Conservation (phyloP, 2,888 invertebrate genomes). For the Eupithecia inturbata region DNA sequence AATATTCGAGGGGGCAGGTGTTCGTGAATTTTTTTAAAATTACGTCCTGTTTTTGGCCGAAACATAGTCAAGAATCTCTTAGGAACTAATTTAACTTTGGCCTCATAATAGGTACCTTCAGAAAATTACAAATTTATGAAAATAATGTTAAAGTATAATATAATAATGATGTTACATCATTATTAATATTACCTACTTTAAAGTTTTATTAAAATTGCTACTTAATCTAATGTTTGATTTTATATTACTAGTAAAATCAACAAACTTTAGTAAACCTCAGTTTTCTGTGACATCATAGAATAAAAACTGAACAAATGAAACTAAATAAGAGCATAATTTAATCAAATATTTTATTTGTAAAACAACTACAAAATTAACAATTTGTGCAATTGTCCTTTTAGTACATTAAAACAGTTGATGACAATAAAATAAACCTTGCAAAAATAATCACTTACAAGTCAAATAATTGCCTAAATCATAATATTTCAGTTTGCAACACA, state of each 20-base stretch:
- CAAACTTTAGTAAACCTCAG: not conserved
- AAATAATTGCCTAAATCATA: conserved; percentile 25
- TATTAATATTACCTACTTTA: not conserved
- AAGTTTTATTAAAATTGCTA: conserved; percentile 2
- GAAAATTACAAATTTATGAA: not conserved
- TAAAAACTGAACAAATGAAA: conserved; percentile 27
- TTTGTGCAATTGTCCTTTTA: conserved; percentile 41
- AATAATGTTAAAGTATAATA: no score
- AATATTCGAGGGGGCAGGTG: not conserved
- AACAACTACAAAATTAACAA: conserved; percentile 38
- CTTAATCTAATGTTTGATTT: not conserved
- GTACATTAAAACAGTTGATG: conserved; percentile 24
- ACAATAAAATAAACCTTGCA: conserved; percentile 26
- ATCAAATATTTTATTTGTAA: conserved; percentile 45
- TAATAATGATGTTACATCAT: no score
- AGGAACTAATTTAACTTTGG: conserved; percentile 26
- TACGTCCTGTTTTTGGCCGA: not conserved
- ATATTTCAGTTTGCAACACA: conserved; percentile 23
- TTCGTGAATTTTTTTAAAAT: not conserved
- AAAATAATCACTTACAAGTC: conserved; percentile 27
- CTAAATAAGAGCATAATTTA: conserved; percentile 31
- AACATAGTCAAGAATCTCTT: not conserved
- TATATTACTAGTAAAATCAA: not conserved
- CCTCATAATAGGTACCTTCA: conserved; percentile 32
- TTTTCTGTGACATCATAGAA: conserved; percentile 8